These are phyloP conservation scores for Drosophila bifasciata DNA, from an alignment of 1,140 invertebrate genomes.

Conservation along the genomic window DNA sequence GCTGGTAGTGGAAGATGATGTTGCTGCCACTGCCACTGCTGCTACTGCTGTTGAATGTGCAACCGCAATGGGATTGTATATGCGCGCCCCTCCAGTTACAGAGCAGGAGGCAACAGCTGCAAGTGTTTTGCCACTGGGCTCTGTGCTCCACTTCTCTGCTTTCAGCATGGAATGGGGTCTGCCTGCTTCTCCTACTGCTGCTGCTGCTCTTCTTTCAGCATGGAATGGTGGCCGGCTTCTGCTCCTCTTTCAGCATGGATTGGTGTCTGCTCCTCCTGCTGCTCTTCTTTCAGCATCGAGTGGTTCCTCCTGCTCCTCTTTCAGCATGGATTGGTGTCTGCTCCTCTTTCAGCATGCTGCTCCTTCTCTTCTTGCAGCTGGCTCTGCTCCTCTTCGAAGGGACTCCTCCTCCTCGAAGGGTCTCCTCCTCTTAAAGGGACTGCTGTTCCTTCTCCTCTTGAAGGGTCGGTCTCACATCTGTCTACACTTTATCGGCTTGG, in stretches of 20 bases:
- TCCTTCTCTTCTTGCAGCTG: too few species aligned
- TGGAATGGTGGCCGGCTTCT: constrained; percentile 7
- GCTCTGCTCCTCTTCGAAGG: too few species aligned
- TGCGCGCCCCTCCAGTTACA: neutral
- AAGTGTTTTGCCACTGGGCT: constrained; percentile 63
- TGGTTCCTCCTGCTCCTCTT: too few species aligned
- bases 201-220: constrained; percentile 22
- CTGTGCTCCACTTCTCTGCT: constrained; percentile 39
- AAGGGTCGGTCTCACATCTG: constrained; percentile 33
- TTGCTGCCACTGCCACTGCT: constrained; percentile 15
- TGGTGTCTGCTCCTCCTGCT: neutral
- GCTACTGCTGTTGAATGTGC: neutral
- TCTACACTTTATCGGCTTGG: too few species aligned
- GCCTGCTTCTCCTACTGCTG: too few species aligned
- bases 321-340: too few species aligned
- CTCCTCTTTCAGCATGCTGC: too few species aligned
- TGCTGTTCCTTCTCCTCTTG: constrained; percentile 9
- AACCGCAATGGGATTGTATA: too few species aligned
- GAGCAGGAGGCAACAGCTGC: constrained; percentile 64
- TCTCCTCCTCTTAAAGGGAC: too few species aligned
- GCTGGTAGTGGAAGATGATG: constrained; percentile 13
- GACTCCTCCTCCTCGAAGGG: too few species aligned
- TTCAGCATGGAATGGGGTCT: constrained; percentile 19
- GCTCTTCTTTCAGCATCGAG: neutral
- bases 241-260: constrained; percentile 19